Evolutionary conservation across 2,113 vertebrate genomes (phyloP).

Genomic region (Myotis yumanensis): DNA sequence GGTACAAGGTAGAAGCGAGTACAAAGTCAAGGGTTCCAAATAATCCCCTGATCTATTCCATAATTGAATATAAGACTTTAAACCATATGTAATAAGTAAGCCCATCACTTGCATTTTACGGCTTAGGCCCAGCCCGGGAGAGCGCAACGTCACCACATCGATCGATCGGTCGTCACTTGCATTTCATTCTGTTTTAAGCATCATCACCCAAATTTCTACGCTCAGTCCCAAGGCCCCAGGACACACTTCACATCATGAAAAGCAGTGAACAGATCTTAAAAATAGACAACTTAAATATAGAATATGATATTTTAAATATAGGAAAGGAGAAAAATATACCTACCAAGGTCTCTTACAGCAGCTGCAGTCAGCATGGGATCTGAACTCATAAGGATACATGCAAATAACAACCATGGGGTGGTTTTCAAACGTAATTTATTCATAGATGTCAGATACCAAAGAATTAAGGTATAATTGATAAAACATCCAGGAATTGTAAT

Average conservation of each 20-base stretch:
- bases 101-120: not conserved
- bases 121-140: too few species aligned
- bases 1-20: not conserved
- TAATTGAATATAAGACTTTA: not conserved
- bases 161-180: not conserved
- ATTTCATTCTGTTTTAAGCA: constrained; percentile 29
- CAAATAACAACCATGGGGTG: constrained; percentile 32
- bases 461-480: constrained; percentile 67
- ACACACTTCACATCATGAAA: not conserved
- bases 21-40: not conserved
- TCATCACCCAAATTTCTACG: not conserved
- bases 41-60: not conserved
- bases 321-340: constrained; percentile 19
- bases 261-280: not conserved
- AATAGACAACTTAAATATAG: not conserved
- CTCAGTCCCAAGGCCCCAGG: not conserved
- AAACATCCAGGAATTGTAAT: constrained; percentile 68
- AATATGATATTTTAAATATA: not conserved
- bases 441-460: constrained; percentile 68
- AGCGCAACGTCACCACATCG: too few species aligned
- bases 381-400: constrained; percentile 65
- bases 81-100: not conserved
- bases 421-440: constrained; percentile 57
- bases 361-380: constrained; percentile 72
- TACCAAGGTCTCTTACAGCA: constrained; percentile 72